A percentile compares a stretch with the other conserved stretches of the same genome.
These are phyloP conservation scores for Zeuzera pyrina DNA, from an alignment of 2,888 invertebrate genomes.

Conservation along the genomic window DNA sequence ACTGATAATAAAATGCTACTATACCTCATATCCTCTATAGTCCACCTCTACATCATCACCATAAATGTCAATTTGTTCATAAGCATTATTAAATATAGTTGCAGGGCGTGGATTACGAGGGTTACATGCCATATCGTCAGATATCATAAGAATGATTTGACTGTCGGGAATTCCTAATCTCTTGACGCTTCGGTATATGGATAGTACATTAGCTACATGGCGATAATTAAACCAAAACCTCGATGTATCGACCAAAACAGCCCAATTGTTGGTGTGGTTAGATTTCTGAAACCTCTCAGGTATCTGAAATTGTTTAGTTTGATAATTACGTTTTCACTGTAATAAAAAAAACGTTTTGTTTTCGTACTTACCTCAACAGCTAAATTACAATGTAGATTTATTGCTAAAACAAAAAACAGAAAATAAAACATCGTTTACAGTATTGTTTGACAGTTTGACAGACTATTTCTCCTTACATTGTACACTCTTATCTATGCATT, in stretches of 20 bases:
- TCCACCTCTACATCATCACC: constrained; percentile 99
- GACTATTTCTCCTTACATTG: no score
- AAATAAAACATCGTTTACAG: neutral
- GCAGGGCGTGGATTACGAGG: constrained; percentile 97
- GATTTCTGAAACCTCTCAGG: constrained; percentile 73
- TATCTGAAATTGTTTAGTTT: constrained; percentile 52
- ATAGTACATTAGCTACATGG: constrained; percentile 98
- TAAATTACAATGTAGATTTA: neutral
- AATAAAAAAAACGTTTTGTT: no score
- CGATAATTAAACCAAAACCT: constrained; percentile 99
- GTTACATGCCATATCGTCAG: constrained; percentile 99
- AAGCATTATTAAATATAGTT: constrained; percentile 97
- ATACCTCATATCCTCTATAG: constrained; percentile 92
- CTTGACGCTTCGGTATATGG: constrained; percentile 98
- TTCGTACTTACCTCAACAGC: neutral
- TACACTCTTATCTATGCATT: no score
- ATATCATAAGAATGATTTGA: constrained; percentile 99
- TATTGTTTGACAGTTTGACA: no score
- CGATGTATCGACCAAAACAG: constrained; percentile 98
- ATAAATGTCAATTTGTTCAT: constrained; percentile 98
- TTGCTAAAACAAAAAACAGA: neutral
- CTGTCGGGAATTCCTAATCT: constrained; percentile 98
- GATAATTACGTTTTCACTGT: no score
- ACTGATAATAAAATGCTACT: no score
- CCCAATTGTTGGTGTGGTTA: constrained; percentile 99